A percentile compares a stretch with the other conserved stretches of the same genome.
Evolutionary conservation across 1,140 invertebrate genomes (phyloP).

Genomic region (Drosophila teissieri): DNA sequence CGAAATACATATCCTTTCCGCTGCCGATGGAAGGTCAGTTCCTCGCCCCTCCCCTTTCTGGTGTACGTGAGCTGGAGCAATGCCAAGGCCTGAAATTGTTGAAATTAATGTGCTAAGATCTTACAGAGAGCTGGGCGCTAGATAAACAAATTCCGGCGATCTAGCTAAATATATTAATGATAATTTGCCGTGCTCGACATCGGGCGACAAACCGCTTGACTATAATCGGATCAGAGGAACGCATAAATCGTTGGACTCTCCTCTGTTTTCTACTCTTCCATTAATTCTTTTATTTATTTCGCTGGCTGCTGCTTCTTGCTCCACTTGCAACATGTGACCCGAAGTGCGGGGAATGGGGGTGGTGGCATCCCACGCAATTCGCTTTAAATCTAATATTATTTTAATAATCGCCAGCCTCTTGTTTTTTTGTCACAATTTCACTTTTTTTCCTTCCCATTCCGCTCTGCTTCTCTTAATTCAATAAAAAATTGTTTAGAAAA

Average conservation of each 20-base stretch:
- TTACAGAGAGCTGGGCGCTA: constrained; percentile 40
- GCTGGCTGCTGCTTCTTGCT: constrained; percentile 15
- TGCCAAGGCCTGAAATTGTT: constrained; percentile 67
- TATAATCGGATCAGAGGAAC: constrained; percentile 56
- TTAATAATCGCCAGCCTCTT: constrained; percentile 44
- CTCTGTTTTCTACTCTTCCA: not conserved
- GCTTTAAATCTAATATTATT: constrained; percentile 61
- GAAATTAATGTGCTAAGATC: constrained; percentile 45
- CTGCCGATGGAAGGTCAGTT: constrained; percentile 18
- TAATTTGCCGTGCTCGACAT: constrained; percentile 76
- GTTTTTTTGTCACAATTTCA: constrained; percentile 27
- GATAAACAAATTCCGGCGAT: constrained; percentile 67
- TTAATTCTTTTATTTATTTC: constrained; percentile 47
- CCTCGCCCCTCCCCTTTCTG: constrained; percentile 1
- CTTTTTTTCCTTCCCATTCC: constrained; percentile 13
- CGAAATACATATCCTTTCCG: not conserved
- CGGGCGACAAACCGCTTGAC: constrained; percentile 65
- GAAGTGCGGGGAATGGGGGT: not conserved
- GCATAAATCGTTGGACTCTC: constrained; percentile 65
- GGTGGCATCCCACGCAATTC: constrained; percentile 48
- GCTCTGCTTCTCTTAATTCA: constrained; percentile 52
- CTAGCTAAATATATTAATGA: constrained; percentile 80
- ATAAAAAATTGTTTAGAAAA: constrained; percentile 75
- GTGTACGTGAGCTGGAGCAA: constrained; percentile 78
- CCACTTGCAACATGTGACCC: constrained; percentile 73